These are phyloP conservation scores for Campoplex capitator DNA, from an alignment of 2,888 invertebrate species.

Conservation along the genomic window DNA sequence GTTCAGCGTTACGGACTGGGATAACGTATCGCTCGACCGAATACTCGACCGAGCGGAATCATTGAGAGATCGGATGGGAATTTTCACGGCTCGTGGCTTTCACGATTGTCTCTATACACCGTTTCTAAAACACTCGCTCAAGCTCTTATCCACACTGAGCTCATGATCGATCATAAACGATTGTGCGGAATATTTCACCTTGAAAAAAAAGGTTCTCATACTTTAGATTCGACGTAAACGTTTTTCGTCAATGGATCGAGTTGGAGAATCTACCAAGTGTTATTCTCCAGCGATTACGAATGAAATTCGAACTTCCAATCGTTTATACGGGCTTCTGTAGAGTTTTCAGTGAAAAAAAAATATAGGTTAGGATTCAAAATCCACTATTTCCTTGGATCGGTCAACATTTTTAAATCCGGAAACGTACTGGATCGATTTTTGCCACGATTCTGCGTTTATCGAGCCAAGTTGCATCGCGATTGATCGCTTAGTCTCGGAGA, in stretches of 20 bases:
- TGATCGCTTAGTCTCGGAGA: neutral
- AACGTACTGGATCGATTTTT: neutral
- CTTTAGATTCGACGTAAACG: neutral
- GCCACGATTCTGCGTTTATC: neutral
- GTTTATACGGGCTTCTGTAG: neutral
- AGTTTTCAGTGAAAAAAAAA: neutral
- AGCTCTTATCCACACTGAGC: neutral
- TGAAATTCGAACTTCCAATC: neutral
- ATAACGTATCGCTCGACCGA: conserved; percentile 52
- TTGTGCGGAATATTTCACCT: neutral
- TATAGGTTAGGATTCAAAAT: neutral
- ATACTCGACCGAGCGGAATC: conserved; percentile 65
- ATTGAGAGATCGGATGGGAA: conserved; percentile 63
- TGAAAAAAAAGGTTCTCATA: neutral
- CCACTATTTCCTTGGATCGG: neutral
- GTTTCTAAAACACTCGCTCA: conserved; percentile 41
- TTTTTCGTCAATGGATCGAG: no score
- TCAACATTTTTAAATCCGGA: neutral
- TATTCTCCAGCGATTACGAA: no score
- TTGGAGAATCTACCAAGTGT: no score
- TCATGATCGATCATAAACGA: conserved; percentile 48
- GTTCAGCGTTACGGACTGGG: conserved; percentile 29
- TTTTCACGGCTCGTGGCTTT: conserved; percentile 65
- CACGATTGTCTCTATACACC: conserved; percentile 47
- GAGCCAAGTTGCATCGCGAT: neutral